Base-by-base conservation (phyloP, 2,797 vertebrate species). In the Geotrypetes seraphini region DNA sequence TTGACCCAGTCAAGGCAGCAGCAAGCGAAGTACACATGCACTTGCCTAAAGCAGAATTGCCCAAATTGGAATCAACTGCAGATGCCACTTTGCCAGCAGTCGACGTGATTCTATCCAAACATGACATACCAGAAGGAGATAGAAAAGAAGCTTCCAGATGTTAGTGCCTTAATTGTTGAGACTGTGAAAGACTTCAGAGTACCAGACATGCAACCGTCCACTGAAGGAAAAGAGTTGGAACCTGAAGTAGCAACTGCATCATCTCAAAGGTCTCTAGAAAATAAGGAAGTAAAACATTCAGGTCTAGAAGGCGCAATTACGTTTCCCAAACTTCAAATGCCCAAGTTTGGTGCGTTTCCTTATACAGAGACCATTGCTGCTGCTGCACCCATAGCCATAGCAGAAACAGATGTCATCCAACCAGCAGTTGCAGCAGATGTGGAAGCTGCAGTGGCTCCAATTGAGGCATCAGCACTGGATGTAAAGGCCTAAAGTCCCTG, bases 291-390 rank as follows among this genome's bases (percentile, higher is more conserved):
- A 5, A 8, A 26, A 5, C 2, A 2, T 12, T 25, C 31, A 5
- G 5, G 12, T 5, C 7, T 21, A n/a, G 28, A 40, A 20, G 31
- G 21, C 8, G 63, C 30, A 3, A 16, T 58, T 3, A 67, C 69
- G 27, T 53, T 73, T 51, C 71, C 71, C 7, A 48, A 37, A 36
- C 62, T 77, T 3, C 62, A 58, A 48, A 49, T 69, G 17, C 69
- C 73, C 2, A 60, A 51, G 30, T 65, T 79, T 46, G 65, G 60
- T 21, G 4, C 41, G 16, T 16, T 22, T 8, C 21, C 31, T 17
- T 15, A 64, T 25, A 57, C 30, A 12, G 51, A 14, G 2, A 44
- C 64, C 7, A 20, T n/a, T n/a, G n/a, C 2, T 3, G 12, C 27
- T 8, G 10, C 28, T 11, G 6, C 4, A 7, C 20, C 20, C 10